Evolutionary conservation across 2,797 vertebrate species (phyloP).

Genomic region (Apogon hyalosoma): DNA sequence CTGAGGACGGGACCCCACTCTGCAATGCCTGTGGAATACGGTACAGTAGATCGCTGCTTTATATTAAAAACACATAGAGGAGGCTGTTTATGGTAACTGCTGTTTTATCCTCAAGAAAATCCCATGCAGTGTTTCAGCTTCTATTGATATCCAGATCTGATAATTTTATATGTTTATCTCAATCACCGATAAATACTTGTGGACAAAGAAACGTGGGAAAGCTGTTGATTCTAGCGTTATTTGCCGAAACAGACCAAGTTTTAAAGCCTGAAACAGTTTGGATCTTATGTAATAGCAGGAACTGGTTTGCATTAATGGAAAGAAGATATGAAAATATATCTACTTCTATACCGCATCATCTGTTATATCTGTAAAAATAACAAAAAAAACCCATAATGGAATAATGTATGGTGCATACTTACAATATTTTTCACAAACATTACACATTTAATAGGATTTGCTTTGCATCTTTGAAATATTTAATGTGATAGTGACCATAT

Average conservation of each 20-base stretch:
- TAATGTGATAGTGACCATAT: no score
- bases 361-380: neutral
- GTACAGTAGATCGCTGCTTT: slow-evolving; percentile 64
- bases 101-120: neutral
- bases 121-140: neutral
- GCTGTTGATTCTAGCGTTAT: neutral
- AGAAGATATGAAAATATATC: neutral
- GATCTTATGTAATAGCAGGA: neutral
- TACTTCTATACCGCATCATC: neutral
- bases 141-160: no score
- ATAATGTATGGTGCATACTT: neutral
- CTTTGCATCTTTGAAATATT: no score
- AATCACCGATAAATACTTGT: neutral
- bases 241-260: neutral
- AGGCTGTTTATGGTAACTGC: neutral
- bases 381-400: neutral
- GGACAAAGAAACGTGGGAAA: neutral
- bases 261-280: neutral
- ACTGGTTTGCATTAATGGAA: slow-evolving; percentile 11
- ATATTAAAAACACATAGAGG: neutral
- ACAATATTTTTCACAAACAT: neutral
- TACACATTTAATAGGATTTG: no score
- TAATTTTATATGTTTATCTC: neutral
- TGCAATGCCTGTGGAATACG: slow-evolving; percentile 96
- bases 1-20: slow-evolving; percentile 92